Evolutionary conservation across 2,113 vertebrate species (phyloP), one percentile per base, ranked within the genome.

Genomic region (Coptodon rendalli): DNA sequence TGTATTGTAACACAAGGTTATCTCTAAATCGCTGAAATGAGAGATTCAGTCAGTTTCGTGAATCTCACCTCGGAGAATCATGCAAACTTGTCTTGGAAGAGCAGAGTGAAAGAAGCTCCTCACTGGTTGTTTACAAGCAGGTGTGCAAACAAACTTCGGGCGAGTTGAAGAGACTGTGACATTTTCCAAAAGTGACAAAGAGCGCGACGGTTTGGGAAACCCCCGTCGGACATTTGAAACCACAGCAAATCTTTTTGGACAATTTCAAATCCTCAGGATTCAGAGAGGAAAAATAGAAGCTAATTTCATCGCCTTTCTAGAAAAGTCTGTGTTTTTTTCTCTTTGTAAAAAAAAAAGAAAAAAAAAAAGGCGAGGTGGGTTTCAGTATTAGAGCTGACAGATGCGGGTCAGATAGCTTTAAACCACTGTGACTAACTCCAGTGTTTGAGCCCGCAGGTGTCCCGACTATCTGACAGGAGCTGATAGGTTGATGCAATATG

Each of bases 401-500:
- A 91, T 91, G 29, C 61, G 4, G 86, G 90, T 92, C 87, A 76
- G 81, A n/a, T 12, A 12, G 84, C 66, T 91, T 63, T 29, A 66
- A 80, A 78, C 59, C 71, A 22, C 27, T 27, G 17, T 86, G 86
- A 84, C 90, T 63, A 63, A 91, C 68, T 81, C 22, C 34, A 3
- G 9, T 7, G 84, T 54, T 86, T 73, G 80, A 80, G 57, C 91
- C 88, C 7, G 76, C 86, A 86, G 90, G 81, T 88, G 87, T 38
- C 27, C 57, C 4, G 29, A 8, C 27, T 59, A 87, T 86, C 85
- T 87, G 87, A 90, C 85, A 88, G 80, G n/a, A 81, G 57, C 82
- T 89, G 91, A 92, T 89, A 56, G 92, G 82, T 89, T 81, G 63
- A 90, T 86, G 89, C 88, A 80, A 79, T 91, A 94, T 94, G 94